phyloP scores from a whole-genome alignment of 2,113 vertebrate genomes.

The Suricata suricatta region DNA sequence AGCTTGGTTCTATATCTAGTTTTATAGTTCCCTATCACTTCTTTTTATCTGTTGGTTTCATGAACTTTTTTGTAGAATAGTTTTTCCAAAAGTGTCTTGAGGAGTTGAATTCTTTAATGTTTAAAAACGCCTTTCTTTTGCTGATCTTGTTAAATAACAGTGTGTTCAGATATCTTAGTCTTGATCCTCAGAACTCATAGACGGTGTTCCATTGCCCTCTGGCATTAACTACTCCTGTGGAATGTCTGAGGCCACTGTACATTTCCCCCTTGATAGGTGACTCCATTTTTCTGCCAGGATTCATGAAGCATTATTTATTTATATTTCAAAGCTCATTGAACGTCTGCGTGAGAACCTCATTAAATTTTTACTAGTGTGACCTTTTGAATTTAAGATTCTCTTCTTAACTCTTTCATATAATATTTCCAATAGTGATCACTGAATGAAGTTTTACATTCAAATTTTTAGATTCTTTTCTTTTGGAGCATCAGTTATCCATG shows the following conservation, averaged over 20 bases:
- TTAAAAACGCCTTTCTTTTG: slow-evolving; percentile 43
- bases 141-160: slow-evolving; percentile 47
- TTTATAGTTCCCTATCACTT: not conserved
- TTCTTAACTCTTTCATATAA: not conserved
- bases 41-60: slow-evolving; percentile 52
- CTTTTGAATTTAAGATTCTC: slow-evolving; percentile 22
- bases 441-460: not conserved
- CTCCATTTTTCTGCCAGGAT: not conserved
- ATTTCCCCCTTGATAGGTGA: not conserved
- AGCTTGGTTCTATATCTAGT: not conserved
- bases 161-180: not conserved
- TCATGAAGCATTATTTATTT: not conserved
- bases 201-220: not conserved
- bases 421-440: not conserved
- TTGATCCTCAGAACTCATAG: not conserved
- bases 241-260: not conserved
- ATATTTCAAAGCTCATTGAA: not conserved
- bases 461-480: not conserved
- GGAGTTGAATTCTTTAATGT: slow-evolving; percentile 44
- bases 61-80: not conserved
- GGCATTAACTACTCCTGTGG: not conserved
- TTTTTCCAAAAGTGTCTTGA: slow-evolving; percentile 45
- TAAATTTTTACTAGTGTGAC: not conserved
- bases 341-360: not conserved
- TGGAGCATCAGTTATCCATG: not conserved